Evolutionary conservation across 1,140 invertebrate genomes (phyloP), one percentile per base, ranked within the genome.

Genomic region (Monomorium pharaonis): DNA sequence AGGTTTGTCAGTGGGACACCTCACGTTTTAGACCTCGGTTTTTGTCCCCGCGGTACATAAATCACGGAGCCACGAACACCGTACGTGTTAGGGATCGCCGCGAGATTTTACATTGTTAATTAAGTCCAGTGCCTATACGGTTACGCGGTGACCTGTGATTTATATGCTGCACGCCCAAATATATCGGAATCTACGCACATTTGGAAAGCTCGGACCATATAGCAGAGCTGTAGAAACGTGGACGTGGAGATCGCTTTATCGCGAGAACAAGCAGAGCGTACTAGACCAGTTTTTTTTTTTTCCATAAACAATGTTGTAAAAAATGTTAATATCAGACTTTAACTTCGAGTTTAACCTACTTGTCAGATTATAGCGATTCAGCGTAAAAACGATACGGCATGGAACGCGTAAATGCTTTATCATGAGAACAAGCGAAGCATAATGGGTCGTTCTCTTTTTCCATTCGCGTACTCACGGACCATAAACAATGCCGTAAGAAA

Each of bases 71-170:
- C 47, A n/a, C 47, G 47, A 42, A 10, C 21, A 42, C 27, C 21
- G 63, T 54, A 54, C 77, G 37, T 69, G 77, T 69, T 69, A 44
- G 56, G 37, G 63, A 67, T 70, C 30, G 30, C 58, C 21, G 30
- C 47, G 63, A 80, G 63, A 80, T 80, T 80, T 69, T 69, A 80
- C 47, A 70, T 80, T 80, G 76, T 80, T 80, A 69, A 80, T 80
- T 80, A 80, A 80, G 47, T 70, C 33, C 77, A 10, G 44, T 33
- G 42, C 37, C 63, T 80, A 80, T 70, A 69, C 76, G 30, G 30
- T 67, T 44, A 80, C 75, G n/a, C 27, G 18, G 27, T 27, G 58
- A 49, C 77, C 47, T 69, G 77, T 70, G 47, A 80, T 80, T 80
- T 80, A 80, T 80, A 47, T 37, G 21, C 21, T n/a, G 18, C 33